Base-by-base conservation (phyloP, 2,888 invertebrate genomes). In the Parochlus steinenii region DNA sequence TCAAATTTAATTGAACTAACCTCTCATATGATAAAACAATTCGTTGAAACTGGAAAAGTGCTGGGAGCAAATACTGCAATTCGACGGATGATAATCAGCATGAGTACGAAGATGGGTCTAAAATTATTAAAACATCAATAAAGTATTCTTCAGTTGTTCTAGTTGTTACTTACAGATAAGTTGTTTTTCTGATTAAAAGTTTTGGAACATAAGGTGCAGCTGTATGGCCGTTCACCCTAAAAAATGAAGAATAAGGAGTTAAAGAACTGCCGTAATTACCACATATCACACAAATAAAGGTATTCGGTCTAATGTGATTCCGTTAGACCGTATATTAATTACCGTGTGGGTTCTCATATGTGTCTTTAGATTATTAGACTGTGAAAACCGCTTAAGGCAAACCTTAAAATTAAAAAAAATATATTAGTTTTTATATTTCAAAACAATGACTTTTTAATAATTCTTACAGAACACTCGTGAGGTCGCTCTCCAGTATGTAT, bases 161-260 rank as follows among this genome's bases (percentile, higher is more conserved):
- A n/a, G n/a, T n/a, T n/a, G n/a, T n/a, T n/a, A n/a, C n/a, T n/a
- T n/a, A n/a, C 30, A 6, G 35, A 29, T 6, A 35, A 12, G 18
- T 35, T 35, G 10, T 35, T 35, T 23, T 35, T 35, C 22, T 35
- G 35, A 27, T 35, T 35, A 8, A 35, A 35, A 15, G 28, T 20
- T 22, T 35, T 35, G 6, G 29, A 28, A 11, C 35, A 35, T 8
- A 35, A 19, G 18, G 27, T 29, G 23, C 17, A n/a, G n/a, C n/a
- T n/a, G n/a, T n/a, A n/a, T n/a, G n/a, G n/a, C n/a, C n/a, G n/a
- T n/a, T n/a, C n/a, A 35, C 15, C 23, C 29, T 28, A 28, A 4
- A 19, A 6, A 17, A 15, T 27, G 5, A 29, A 25, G 5, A 25
- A 25, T 11, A 25, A 11, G 10, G 5, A 25, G 14, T 7, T 15